Conservation (phyloP, 1,140 invertebrate species). For the Agrilus planipennis region DNA sequence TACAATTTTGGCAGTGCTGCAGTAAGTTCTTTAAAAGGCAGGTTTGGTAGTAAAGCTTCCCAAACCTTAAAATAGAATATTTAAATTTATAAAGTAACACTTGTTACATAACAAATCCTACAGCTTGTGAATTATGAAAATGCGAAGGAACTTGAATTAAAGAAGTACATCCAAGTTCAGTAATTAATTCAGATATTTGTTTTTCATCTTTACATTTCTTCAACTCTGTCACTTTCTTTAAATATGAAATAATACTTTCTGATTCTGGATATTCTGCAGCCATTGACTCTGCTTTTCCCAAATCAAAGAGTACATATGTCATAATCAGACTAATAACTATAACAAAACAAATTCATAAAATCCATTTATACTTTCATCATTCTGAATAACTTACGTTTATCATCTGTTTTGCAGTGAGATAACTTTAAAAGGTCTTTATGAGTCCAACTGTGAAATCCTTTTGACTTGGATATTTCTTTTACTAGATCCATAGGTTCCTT, state of each 20-base stretch:
- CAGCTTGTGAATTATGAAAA: conserved; percentile 41
- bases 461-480: conserved; percentile 42
- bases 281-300: conserved; percentile 33
- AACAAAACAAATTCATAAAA: conserved; percentile 2
- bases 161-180: conserved; percentile 31
- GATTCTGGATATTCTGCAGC: conserved; percentile 26
- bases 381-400: conserved; percentile 37
- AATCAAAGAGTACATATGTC: conserved; percentile 33
- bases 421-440: conserved; percentile 57
- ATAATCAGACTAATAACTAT: conserved; percentile 36
- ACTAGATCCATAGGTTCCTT: conserved; percentile 42
- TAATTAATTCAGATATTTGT: conserved; percentile 35
- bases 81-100: not conserved
- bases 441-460: conserved; percentile 46
- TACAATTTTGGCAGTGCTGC: conserved; percentile 22
- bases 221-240: conserved; percentile 38
- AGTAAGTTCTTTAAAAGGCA: conserved; percentile 21
- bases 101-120: conserved; percentile 14
- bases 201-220: conserved; percentile 38
- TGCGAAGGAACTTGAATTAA: conserved; percentile 45
- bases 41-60: conserved; percentile 21
- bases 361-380: not conserved
- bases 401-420: conserved; percentile 39
- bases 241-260: conserved; percentile 35
- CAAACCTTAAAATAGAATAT: conserved; percentile 23